Evolutionary conservation across 2,888 invertebrate species (phyloP).

Genomic region (Zaprionus lineosus): DNA sequence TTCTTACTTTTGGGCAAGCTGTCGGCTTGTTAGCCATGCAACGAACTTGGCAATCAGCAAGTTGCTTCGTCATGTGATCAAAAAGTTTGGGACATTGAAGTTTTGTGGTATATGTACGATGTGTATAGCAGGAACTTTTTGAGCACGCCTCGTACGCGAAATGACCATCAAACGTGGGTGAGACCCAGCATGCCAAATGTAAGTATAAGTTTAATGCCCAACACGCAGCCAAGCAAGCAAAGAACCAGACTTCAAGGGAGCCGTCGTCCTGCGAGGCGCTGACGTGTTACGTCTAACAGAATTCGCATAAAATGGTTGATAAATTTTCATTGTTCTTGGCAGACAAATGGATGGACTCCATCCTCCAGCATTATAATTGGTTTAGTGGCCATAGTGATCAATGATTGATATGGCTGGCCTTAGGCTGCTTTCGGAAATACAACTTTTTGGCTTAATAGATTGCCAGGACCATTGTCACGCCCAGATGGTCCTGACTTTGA

Average conservation of each 20-base stretch:
- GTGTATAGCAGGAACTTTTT: conserved; percentile 3
- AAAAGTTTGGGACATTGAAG: conserved; percentile 21
- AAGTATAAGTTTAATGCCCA: conserved; percentile 59
- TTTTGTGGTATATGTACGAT: background rate
- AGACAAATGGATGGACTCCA: conserved; percentile 52
- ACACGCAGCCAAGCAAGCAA: conserved; percentile 32
- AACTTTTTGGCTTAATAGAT: conserved; percentile 16
- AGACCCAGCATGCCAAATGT: conserved; percentile 44
- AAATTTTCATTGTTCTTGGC: conserved; percentile 62
- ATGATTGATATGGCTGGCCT: conserved; percentile 53
- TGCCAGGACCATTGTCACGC: conserved; percentile 31
- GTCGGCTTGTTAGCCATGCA: conserved; percentile 21
- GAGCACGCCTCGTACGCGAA: conserved; percentile 17
- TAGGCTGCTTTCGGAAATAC: conserved; percentile 6
- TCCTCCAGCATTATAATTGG: conserved; percentile 60
- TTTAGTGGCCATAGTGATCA: conserved; percentile 29
- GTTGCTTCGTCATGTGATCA: conserved; percentile 19
- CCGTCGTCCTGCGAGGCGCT: background rate
- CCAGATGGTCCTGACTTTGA: conserved; percentile 2
- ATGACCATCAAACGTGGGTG: conserved; percentile 15
- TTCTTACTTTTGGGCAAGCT: conserved; percentile 5
- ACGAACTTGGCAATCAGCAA: conserved; percentile 37
- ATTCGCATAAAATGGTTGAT: conserved; percentile 63
- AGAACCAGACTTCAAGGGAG: background rate
- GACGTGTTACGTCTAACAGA: conserved; percentile 18